Evolutionary conservation across 1,140 invertebrate genomes (phyloP).

Genomic region (Venturia canescens): DNA sequence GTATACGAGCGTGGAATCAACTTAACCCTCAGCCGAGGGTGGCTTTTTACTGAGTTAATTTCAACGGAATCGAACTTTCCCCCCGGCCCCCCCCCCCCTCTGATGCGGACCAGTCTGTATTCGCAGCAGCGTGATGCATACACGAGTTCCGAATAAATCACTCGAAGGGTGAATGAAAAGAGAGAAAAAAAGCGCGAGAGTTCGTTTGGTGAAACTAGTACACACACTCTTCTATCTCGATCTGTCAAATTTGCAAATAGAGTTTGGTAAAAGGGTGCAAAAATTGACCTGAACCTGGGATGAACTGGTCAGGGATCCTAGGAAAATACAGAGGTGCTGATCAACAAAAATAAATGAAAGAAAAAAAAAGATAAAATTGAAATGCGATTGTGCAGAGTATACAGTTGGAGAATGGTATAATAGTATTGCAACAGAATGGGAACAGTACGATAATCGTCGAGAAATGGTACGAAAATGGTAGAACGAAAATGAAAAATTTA

Average conservation of each 20-base stretch:
- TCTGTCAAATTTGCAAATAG: conserved; percentile 25
- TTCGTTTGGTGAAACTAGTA: neutral
- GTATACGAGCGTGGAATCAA: no score
- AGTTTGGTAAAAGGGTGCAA: neutral
- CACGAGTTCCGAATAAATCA: conserved; percentile 13
- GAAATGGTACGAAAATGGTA: no score
- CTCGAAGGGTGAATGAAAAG: neutral
- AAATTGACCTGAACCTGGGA: neutral
- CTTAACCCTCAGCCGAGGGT: no score
- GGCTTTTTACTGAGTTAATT: conserved; percentile 2
- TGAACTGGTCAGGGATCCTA: neutral
- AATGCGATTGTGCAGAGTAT: neutral
- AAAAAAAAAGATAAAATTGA: neutral
- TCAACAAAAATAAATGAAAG: neutral
- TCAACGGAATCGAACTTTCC: neutral
- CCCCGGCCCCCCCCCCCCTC: neutral
- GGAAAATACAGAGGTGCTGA: neutral
- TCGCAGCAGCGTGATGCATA: neutral
- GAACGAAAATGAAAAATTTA: neutral
- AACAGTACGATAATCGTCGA: neutral
- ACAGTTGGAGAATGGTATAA: no score
- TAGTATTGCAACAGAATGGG: no score
- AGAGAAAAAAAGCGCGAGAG: neutral
- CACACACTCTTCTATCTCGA: neutral
- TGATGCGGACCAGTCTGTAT: neutral